These are phyloP conservation scores for Drosophila subquinaria DNA, from an alignment of 2,888 invertebrate species.

Conservation along the genomic window DNA sequence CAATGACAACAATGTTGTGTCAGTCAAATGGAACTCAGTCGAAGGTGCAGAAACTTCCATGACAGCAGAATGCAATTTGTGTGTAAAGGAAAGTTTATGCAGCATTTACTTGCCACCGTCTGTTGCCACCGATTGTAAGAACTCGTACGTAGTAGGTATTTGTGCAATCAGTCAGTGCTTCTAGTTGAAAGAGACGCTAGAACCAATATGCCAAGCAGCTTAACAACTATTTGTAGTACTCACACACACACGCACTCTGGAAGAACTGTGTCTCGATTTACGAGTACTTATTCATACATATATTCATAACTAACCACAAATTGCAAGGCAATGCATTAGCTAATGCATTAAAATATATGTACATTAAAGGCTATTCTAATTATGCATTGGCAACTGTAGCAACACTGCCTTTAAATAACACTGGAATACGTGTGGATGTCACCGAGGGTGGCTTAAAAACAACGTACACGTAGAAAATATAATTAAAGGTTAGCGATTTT, in stretches of 20 bases:
- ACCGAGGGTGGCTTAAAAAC: constrained; percentile 16
- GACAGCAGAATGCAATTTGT: constrained; percentile 75
- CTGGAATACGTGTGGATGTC: neutral
- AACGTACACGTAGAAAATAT: too few species aligned
- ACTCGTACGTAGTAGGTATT: constrained; percentile 17
- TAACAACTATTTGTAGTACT: constrained; percentile 18
- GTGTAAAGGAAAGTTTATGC: constrained; percentile 52
- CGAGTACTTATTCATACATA: neutral
- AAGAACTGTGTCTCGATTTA: neutral
- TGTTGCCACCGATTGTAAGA: constrained; percentile 1
- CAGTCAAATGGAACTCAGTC: constrained; percentile 63
- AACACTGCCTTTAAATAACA: constrained; percentile 18
- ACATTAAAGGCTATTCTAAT: constrained; percentile 35
- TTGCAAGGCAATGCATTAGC: neutral
- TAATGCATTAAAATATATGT: constrained; percentile 42
- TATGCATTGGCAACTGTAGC: constrained; percentile 42
- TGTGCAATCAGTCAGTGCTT: constrained; percentile 57
- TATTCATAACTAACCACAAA: constrained; percentile 18
- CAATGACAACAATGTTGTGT: constrained; percentile 24
- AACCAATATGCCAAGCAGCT: constrained; percentile 17
- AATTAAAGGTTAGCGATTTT: too few species aligned
- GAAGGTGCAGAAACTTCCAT: constrained; percentile 72
- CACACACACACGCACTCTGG: neutral
- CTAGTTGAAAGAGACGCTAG: constrained; percentile 1
- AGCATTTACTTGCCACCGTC: constrained; percentile 47